Evolutionary conservation across 2,113 vertebrate species (phyloP).

Genomic region (Tursiops truncatus): DNA sequence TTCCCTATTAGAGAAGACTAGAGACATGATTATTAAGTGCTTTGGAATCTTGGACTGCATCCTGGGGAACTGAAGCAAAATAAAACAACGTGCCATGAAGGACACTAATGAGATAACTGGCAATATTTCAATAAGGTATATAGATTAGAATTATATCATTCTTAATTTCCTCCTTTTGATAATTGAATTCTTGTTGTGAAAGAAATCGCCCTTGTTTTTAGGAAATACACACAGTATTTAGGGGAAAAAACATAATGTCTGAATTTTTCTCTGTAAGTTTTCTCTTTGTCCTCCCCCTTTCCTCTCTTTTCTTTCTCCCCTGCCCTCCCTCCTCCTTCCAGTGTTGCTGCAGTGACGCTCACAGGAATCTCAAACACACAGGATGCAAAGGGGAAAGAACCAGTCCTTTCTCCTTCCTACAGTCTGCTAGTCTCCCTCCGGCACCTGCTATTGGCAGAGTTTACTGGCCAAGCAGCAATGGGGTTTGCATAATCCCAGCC

Average conservation of each 20-base stretch:
- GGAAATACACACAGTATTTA: not conserved
- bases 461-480: not conserved
- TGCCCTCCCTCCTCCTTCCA: not conserved
- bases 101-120: not conserved
- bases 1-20: not conserved
- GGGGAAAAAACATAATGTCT: not conserved
- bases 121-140: not conserved
- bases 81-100: not conserved
- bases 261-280: not conserved
- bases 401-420: not conserved
- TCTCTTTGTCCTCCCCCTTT: not conserved
- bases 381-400: not conserved
- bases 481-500: not conserved
- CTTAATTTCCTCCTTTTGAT: not conserved
- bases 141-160: not conserved
- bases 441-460: not conserved
- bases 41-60: not conserved
- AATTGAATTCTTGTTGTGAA: not conserved
- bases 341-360: not conserved
- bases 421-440: not conserved
- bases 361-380: not conserved
- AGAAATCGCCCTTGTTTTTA: not conserved
- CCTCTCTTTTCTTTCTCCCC: too few relatives aligned
- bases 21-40: not conserved
- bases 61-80: not conserved